Evolutionary conservation across 2,888 invertebrate genomes (phyloP), one percentile per base, ranked within the genome.

Genomic region (Branchinecta sandiegonensis): DNA sequence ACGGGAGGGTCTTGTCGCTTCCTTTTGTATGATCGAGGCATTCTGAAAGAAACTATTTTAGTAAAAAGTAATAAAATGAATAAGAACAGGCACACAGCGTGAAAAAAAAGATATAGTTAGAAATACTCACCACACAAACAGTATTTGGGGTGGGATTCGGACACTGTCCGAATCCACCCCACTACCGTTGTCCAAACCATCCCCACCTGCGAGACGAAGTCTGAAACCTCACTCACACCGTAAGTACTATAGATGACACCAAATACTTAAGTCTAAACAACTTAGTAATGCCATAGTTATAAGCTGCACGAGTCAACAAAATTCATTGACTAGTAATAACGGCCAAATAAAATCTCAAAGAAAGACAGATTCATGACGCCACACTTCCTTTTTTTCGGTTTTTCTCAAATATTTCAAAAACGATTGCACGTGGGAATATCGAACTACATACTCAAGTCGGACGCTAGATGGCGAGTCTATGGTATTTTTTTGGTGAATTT

Each of bases 21-120:
- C 14, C 56, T 56, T 56, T 56, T 56, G 56, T 56, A 56, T 17
- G 17, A 13, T 17, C 3, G 56, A 56, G 56, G 56, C 56, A 56
- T 56, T 56, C 56, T 56, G 56, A 56, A 56, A n/a, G 17, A 56
- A n/a, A 56, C 13, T n/a, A 56, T 17, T n/a, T n/a, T 56, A n/a
- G 56, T 13, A 5, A 56, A 56, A 13, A n/a, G 56, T n/a, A 17
- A 56, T n/a, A 56, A 56, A 56, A 13, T 13, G 17, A n/a, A n/a
- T 13, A 10, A 10, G 8, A 9, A 17, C 14, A 56, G 8, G 17
- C 37, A 37, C 23, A 23, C 23, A 23, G 23, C 23, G 23, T 50
- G 50, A 50, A 14, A 50, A 50, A 50, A 50, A 50, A 13, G 50
- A 50, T 50, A n/a, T 13, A 8, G 9, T 8, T 8, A 14, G 56